phyloP scores from a whole-genome alignment of 2,113 vertebrate genomes.

The Maccullochella peelii region DNA sequence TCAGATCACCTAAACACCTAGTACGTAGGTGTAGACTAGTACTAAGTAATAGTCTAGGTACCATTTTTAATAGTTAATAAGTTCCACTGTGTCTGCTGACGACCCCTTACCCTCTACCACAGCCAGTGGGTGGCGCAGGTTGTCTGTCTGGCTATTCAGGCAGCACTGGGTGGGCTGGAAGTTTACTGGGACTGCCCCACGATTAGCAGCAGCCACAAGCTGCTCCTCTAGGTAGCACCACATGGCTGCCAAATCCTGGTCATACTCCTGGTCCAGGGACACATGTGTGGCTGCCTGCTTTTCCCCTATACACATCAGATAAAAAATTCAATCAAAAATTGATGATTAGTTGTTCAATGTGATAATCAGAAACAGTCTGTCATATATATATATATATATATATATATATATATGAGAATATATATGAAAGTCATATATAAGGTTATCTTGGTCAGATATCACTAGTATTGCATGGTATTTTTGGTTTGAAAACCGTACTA shows the following conservation, averaged over 20 bases:
- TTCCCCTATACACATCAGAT: conserved; percentile 85
- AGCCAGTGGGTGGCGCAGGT: conserved; percentile 91
- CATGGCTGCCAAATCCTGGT: conserved; percentile 90
- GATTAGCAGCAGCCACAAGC: conserved; percentile 89
- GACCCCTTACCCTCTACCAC: conserved; percentile 90
- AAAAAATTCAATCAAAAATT: background rate
- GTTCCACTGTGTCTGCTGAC: background rate
- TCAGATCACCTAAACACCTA: background rate
- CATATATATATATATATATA: no score
- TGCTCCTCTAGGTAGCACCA: conserved; percentile 95
- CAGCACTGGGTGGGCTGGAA: conserved; percentile 95
- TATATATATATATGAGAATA: no score
- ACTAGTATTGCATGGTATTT: background rate
- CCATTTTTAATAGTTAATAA: background rate
- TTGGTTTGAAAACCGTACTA: no score
- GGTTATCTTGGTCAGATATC: no score
- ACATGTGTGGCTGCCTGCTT: conserved; percentile 97
- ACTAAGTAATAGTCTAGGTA: background rate
- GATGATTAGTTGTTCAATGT: background rate
- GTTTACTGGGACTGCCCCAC: conserved; percentile 84
- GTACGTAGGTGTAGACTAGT: no score
- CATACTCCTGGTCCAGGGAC: conserved; percentile 96
- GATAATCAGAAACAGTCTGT: background rate
- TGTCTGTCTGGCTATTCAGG: conserved; percentile 93
- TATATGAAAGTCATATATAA: no score